These are phyloP conservation scores for Aphelenchoides fujianensis DNA, from an alignment of 1,140 invertebrate species.

Conservation along the genomic window DNA sequence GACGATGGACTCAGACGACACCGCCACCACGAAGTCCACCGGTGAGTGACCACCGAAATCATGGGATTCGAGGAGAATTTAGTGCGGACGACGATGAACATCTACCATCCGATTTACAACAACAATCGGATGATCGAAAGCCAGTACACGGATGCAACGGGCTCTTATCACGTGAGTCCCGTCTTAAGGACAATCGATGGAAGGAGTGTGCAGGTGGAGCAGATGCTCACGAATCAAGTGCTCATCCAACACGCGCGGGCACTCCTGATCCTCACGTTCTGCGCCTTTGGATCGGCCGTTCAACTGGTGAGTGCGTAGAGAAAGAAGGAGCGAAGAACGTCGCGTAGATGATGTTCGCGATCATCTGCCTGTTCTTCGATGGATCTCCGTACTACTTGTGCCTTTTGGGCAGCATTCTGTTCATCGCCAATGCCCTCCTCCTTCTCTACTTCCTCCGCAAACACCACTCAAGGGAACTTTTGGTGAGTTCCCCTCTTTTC, in stretches of 20 bases:
- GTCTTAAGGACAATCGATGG: too few relatives aligned
- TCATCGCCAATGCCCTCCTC: conserved; percentile 47
- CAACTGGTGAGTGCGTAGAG: conserved; percentile 37
- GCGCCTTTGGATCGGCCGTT: conserved; percentile 44
- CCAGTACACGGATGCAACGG: conserved; percentile 36
- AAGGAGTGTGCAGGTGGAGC: conserved; percentile 46
- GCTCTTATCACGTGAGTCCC: conserved; percentile 47
- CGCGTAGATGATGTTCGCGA: conserved; percentile 50
- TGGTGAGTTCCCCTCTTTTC: conserved; percentile 37
- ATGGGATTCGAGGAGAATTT: conserved; percentile 11
- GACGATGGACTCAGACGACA: conserved; percentile 45
- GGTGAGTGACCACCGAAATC: conserved; percentile 34
- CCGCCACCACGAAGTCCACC: conserved; percentile 56
- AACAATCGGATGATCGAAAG: conserved; percentile 43
- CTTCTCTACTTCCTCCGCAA: conserved; percentile 47
- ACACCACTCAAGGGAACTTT: conserved; percentile 38
- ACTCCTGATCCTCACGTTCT: conserved; percentile 40
- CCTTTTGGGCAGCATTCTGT: conserved; percentile 33
- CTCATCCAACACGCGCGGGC: conserved; percentile 42
- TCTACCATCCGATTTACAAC: conserved; percentile 41
- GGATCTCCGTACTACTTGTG: conserved; percentile 50
- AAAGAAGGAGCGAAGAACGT: not conserved
- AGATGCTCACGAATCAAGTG: conserved; percentile 52
- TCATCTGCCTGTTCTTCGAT: conserved; percentile 59
- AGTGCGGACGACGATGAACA: conserved; percentile 51